Evolutionary conservation across 2,797 vertebrate species (phyloP).

Genomic region (Enteromius afrohamiltoni): DNA sequence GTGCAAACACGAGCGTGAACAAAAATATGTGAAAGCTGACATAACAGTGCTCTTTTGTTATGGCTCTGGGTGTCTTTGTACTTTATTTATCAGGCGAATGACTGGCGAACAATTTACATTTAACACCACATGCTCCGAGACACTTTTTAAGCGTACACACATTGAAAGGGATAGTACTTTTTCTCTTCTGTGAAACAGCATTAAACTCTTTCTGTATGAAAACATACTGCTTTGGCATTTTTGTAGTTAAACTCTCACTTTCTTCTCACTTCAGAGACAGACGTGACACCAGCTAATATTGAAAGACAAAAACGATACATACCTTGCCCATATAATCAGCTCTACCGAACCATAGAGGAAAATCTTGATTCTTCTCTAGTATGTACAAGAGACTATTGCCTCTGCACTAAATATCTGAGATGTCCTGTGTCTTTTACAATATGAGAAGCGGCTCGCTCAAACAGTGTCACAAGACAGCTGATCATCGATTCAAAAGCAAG

Average conservation of each 20-base stretch:
- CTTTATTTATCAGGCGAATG: neutral
- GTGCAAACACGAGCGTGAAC: neutral
- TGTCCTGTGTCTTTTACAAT: neutral
- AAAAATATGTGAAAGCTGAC: conserved; percentile 19
- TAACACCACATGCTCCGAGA: neutral
- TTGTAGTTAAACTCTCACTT: neutral
- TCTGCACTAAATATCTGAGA: neutral
- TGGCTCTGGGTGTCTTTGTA: neutral
- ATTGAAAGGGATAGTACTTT: conserved; percentile 1
- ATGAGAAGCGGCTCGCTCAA: neutral
- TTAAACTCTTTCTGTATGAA: neutral
- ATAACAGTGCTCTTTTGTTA: neutral
- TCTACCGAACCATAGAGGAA: conserved; percentile 15
- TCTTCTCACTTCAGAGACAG: neutral
- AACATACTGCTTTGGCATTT: neutral
- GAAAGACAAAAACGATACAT: neutral
- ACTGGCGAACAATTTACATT: neutral
- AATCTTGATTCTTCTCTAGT: conserved; percentile 42
- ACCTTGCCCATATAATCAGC: conserved; percentile 1
- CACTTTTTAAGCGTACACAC: neutral
- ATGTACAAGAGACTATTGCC: conserved; percentile 5
- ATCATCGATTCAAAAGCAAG: conserved; percentile 7
- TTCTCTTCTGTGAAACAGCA: neutral
- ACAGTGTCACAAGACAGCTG: conserved; percentile 16
- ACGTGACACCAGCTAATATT: neutral